Base-by-base conservation (phyloP, 2,888 invertebrate species). In the Sminthurinus aureus region DNA sequence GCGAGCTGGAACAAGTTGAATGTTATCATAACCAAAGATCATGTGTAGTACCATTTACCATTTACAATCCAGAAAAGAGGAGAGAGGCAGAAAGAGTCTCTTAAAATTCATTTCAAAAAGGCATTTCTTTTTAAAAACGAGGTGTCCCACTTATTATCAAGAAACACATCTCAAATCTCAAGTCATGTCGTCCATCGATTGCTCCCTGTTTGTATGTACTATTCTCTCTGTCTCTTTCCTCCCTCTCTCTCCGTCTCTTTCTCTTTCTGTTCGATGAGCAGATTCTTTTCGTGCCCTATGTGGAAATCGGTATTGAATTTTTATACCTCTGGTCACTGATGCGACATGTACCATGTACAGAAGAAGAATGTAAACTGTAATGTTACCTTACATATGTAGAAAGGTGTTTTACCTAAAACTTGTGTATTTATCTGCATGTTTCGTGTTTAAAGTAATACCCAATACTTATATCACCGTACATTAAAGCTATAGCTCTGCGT, bases 91-190 rank as follows among this genome's bases (percentile, higher is more conserved):
- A 51, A 22, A 80, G 58, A 50, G 64, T 73, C 81, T 80, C 73
- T 52, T 74, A 75, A 69, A 75, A 73, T 69, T 67, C 71, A 79
- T 78, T 80, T 83, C 67, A 75, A 75, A 83, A 83, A 80, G 83
- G 79, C 51, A 79, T 66, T 83, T 80, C 74, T 66, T 74, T 80
- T 80, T 80, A 83, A 83, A 83, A 83, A 83, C 83, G 83, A 83
- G 80, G 83, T 83, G 83, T 83, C 80, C 83, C 81, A 81, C 77
- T 80, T 84, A 84, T 38, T 38, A 38, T 84, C 84, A 78, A 69
- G 24, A 52, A 81, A 84, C 84, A 84, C 77, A 84, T 84, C 84
- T 38, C 81, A 74, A 84, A 84, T 84, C 84, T 38, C 81, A 74
- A 84, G 78, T 81, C 84, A 84, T 84, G 81, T 84, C 52, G 66